Evolutionary conservation across 1,140 invertebrate genomes (phyloP).

Genomic region (Meloidogyne floridensis): DNA sequence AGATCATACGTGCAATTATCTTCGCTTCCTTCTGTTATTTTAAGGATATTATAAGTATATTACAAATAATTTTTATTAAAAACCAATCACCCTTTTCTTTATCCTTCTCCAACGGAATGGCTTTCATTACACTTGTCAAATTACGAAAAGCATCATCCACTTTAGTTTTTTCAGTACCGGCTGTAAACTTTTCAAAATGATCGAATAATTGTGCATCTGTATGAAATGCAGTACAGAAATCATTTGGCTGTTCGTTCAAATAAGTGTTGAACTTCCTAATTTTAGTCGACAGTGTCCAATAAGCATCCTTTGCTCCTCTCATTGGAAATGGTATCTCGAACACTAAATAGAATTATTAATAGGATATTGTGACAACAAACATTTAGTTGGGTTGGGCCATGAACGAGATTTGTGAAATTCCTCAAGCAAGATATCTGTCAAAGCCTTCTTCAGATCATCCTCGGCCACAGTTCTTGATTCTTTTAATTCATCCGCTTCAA

Average conservation of each 20-base stretch:
- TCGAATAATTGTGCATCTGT: not conserved
- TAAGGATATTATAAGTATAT: not conserved
- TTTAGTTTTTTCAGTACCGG: not conserved
- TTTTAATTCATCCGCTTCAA: not conserved
- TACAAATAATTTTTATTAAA: not conserved
- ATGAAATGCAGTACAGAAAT: not conserved
- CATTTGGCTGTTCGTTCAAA: not conserved
- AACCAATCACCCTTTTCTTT: not conserved
- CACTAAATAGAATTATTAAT: not conserved
- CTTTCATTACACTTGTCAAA: not conserved
- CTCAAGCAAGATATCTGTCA: not conserved
- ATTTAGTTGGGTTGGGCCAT: not conserved
- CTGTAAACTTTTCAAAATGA: not conserved
- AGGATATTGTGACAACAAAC: not conserved
- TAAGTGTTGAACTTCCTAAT: not conserved
- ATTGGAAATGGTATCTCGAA: not conserved
- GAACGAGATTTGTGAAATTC: not conserved
- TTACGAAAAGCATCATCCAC: not conserved
- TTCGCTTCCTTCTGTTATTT: not conserved
- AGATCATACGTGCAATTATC: not conserved
- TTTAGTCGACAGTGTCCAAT: not conserved
- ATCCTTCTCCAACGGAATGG: not conserved
- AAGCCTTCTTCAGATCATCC: not conserved
- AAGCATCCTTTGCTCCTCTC: not conserved
- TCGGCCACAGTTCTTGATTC: not conserved